Base-by-base conservation (phyloP, 2,113 vertebrate species). In the Odobenus rosmarus region DNA sequence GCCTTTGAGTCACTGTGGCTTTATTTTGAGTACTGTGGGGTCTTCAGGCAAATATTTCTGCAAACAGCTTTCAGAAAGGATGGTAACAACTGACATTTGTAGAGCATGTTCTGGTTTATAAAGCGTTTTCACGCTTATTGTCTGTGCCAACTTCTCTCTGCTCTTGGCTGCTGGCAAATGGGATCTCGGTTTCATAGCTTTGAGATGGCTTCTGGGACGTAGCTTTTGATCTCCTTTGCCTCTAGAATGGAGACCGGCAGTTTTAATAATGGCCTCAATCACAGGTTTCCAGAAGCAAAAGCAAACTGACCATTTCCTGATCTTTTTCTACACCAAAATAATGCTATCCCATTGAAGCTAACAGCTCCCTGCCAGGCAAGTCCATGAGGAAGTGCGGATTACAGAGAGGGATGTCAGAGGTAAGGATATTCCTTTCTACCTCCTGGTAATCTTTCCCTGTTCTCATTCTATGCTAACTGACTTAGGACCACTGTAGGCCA, bases 241-340 rank as follows among this genome's bases (percentile, higher is more conserved):
- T 96, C 92, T 62, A 77, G 93, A 96, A 92, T 39, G 7, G 69
- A 87, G 59, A 69, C 49, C 4, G 2, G 74, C 14, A 23, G 36
- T 87, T 97, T 96, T 93, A 97, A 93, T 87, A 94, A 93, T 71
- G 64, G 42, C 74, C 67, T 82, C 92, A 96, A 96, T 86, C 90
- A 97, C 31, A 77, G 71, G 80, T 95, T 97, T 97, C 94, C 88
- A 95, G 84, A 96, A 97, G 80, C 46, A 92, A 96, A 23, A 87
- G 57, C 42, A 85, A 90, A 85, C 69, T 72, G 88, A 90, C 39
- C 77, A 79, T 76, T 82, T 95, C 93, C 62, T 92, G 84, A 90
- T 92, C 46, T 96, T 94, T 83, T 92, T 85, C 83, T 92, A 84
- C 39, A 33, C 49, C 19, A 5, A 90, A 95, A 90, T 87, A 96